Evolutionary conservation across 2,797 vertebrate genomes (phyloP).

Genomic region (Fringilla coelebs): DNA sequence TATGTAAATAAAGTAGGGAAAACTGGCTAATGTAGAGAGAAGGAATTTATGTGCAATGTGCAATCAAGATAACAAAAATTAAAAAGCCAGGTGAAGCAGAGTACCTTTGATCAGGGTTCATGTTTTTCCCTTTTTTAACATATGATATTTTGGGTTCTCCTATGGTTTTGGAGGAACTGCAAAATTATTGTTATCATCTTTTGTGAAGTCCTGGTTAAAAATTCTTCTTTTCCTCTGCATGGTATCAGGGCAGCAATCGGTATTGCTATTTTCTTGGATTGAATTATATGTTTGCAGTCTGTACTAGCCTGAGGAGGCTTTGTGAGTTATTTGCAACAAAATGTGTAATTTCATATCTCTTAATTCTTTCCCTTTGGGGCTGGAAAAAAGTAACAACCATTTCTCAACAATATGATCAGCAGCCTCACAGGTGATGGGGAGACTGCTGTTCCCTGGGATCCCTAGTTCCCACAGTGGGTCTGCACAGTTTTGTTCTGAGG

Average conservation of each 20-base stretch:
- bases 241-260: not conserved
- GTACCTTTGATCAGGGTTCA: not conserved
- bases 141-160: not conserved
- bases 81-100: not conserved
- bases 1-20: not conserved
- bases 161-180: not conserved
- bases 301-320: constrained; percentile 12
- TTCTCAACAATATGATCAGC: not conserved
- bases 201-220: not conserved
- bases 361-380: not conserved
- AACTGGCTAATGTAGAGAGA: not conserved
- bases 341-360: not conserved
- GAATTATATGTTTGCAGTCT: not conserved
- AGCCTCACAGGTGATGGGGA: not conserved
- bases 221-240: not conserved
- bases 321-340: constrained; percentile 3
- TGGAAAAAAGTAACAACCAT: not conserved
- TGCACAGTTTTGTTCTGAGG: not conserved
- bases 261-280: not conserved
- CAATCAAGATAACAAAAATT: not conserved
- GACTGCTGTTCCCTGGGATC: not conserved
- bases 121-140: not conserved
- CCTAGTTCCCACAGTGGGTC: not conserved
- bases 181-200: not conserved
- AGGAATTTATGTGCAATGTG: not conserved